Conservation (phyloP, 2,797 vertebrate genomes). For the Halcyon chelicuti region DNA sequence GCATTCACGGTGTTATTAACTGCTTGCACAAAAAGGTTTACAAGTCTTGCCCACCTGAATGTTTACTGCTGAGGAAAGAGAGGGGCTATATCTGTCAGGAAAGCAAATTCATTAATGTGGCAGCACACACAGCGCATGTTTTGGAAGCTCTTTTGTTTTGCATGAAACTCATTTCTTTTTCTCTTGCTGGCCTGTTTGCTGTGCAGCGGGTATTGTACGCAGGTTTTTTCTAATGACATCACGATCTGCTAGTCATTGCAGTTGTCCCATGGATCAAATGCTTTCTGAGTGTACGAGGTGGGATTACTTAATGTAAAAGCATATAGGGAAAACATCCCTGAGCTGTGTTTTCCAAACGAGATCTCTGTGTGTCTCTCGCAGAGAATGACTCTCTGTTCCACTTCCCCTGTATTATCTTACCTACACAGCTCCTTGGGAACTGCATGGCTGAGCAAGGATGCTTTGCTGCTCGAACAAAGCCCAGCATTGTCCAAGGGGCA, state of each 20-base stretch:
- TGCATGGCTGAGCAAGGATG: constrained; percentile 66
- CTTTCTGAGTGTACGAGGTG: background rate
- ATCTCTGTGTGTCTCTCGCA: background rate
- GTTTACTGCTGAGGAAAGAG: background rate
- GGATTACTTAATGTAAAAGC: background rate
- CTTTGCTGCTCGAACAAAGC: constrained; percentile 56
- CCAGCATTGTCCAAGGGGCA: constrained; percentile 55
- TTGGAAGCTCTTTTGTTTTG: constrained; percentile 29
- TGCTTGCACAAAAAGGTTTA: background rate
- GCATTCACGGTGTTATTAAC: background rate
- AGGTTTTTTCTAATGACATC: background rate
- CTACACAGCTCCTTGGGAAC: constrained; percentile 33
- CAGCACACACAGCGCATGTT: background rate
- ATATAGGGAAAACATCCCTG: background rate
- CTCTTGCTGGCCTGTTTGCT: background rate
- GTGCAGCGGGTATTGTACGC: background rate
- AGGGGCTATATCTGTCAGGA: background rate
- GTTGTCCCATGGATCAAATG: constrained; percentile 14
- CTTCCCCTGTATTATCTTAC: constrained; percentile 35
- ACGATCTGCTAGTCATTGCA: background rate
- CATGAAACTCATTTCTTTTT: background rate
- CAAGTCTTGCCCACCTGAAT: background rate
- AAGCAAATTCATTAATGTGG: background rate
- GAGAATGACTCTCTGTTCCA: constrained; percentile 7
- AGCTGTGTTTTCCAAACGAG: background rate